phyloP scores from a whole-genome alignment of 2,797 vertebrate genomes.

The Falco concolor region DNA sequence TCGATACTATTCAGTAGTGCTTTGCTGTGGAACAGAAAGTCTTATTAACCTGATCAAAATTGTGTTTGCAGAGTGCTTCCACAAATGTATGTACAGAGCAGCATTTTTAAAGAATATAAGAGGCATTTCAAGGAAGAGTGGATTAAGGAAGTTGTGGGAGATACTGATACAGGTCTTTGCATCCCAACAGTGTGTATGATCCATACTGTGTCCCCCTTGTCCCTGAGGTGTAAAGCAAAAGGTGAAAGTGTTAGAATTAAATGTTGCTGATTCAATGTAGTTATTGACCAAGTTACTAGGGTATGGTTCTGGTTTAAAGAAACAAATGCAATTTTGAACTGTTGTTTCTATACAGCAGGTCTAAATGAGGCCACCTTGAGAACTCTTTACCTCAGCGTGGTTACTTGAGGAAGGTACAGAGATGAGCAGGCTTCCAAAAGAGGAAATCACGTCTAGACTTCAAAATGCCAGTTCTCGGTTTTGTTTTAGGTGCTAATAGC shows the following conservation, averaged over 20 bases:
- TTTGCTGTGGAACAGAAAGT: background rate
- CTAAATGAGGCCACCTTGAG: conserved; percentile 28
- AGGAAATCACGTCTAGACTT: conserved; percentile 64
- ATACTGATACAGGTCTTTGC: background rate
- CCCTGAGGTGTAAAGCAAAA: background rate
- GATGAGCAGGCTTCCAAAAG: conserved; percentile 57
- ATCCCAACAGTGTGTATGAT: background rate
- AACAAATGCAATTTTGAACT: background rate
- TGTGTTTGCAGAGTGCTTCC: background rate
- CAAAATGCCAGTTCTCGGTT: conserved; percentile 61
- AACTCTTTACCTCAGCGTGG: background rate
- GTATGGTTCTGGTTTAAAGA: background rate
- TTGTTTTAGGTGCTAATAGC: conserved; percentile 50
- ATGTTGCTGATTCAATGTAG: background rate
- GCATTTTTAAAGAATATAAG: background rate
- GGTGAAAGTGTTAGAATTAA: background rate
- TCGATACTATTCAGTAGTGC: background rate
- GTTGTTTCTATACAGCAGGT: background rate
- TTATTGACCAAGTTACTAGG: background rate
- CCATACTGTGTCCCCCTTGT: background rate
- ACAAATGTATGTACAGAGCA: background rate
- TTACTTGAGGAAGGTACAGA: conserved; percentile 55
- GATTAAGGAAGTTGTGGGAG: background rate
- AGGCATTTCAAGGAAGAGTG: background rate
- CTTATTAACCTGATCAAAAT: background rate